phyloP scores from a whole-genome alignment of 2,888 invertebrate species.

The Lobophora halterata region DNA sequence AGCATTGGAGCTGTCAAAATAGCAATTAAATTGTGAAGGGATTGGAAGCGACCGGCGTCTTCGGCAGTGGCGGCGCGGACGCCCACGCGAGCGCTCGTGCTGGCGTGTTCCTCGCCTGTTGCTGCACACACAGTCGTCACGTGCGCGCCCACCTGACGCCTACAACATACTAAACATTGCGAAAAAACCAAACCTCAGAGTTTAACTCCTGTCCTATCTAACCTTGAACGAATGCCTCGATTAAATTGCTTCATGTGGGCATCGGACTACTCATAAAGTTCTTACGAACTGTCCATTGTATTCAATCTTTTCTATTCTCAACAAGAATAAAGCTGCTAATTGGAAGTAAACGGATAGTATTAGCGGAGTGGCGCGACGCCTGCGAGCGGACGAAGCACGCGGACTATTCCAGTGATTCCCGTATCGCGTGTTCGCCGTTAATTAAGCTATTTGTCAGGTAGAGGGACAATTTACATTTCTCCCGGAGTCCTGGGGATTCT shows the following conservation, averaged over 20 bases:
- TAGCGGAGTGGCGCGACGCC: slow-evolving; percentile 31
- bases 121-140: slow-evolving; percentile 60
- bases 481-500: slow-evolving; percentile 62
- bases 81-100: slow-evolving; percentile 68
- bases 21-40: slow-evolving; percentile 21
- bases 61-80: slow-evolving; percentile 37
- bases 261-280: slow-evolving; percentile 54
- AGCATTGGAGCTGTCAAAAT: slow-evolving; percentile 21
- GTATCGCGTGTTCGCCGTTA: slow-evolving; percentile 72
- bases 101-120: slow-evolving; percentile 46
- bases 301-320: slow-evolving; percentile 43
- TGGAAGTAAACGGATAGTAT: slow-evolving; percentile 27
- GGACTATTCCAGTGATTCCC: slow-evolving; percentile 65
- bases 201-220: slow-evolving; percentile 62
- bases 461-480: slow-evolving; percentile 76
- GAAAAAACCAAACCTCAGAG: slow-evolving; percentile 71
- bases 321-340: slow-evolving; percentile 28
- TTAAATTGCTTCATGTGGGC: slow-evolving; percentile 69
- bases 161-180: slow-evolving; percentile 71
- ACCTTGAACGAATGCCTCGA: slow-evolving; percentile 75
- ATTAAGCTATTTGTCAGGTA: slow-evolving; percentile 80
- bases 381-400: slow-evolving; percentile 44
- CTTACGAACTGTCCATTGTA: slow-evolving; percentile 62
- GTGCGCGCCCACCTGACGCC: slow-evolving; percentile 77
- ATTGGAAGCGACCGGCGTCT: slow-evolving; percentile 50